phyloP scores from a whole-genome alignment of 2,888 invertebrate species.

The Dryadula phaetusa region DNA sequence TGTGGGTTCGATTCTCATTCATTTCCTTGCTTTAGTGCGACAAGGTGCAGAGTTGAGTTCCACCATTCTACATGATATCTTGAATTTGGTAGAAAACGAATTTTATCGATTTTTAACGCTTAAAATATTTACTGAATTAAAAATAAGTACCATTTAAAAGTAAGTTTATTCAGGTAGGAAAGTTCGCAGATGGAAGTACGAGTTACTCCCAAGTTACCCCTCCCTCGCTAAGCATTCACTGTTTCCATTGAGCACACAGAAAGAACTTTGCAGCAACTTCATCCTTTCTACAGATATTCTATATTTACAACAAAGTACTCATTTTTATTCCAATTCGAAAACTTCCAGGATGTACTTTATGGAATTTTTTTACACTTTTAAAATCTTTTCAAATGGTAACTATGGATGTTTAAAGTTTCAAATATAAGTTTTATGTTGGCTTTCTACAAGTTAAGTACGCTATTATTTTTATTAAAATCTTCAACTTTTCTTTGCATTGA shows the following conservation, averaged over 20 bases:
- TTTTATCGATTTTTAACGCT: neutral
- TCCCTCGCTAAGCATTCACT: conserved; percentile 35
- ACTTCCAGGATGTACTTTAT: conserved; percentile 2
- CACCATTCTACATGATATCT: too few relatives aligned
- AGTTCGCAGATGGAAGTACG: conserved; percentile 38
- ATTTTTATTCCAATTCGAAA: conserved; percentile 16
- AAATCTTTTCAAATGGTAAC: conserved; percentile 7
- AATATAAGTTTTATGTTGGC: neutral
- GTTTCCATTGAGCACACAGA: conserved; percentile 40
- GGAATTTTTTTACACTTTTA: neutral
- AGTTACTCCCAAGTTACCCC: conserved; percentile 25
- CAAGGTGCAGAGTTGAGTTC: too few relatives aligned
- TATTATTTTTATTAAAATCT: too few relatives aligned
- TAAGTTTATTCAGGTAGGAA: conserved; percentile 41
- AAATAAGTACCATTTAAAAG: conserved; percentile 39
- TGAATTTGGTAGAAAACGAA: too few relatives aligned
- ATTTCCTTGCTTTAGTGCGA: too few relatives aligned
- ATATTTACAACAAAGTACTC: conserved; percentile 19
- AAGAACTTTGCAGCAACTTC: conserved; percentile 33
- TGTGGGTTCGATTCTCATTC: too few relatives aligned
- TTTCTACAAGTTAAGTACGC: neutral
- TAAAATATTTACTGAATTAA: conserved; percentile 30
- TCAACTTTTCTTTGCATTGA: too few relatives aligned
- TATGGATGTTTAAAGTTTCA: neutral
- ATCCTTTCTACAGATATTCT: conserved; percentile 19